Evolutionary conservation across 2,113 vertebrate species (phyloP).

Genomic region (Mixornis gularis): DNA sequence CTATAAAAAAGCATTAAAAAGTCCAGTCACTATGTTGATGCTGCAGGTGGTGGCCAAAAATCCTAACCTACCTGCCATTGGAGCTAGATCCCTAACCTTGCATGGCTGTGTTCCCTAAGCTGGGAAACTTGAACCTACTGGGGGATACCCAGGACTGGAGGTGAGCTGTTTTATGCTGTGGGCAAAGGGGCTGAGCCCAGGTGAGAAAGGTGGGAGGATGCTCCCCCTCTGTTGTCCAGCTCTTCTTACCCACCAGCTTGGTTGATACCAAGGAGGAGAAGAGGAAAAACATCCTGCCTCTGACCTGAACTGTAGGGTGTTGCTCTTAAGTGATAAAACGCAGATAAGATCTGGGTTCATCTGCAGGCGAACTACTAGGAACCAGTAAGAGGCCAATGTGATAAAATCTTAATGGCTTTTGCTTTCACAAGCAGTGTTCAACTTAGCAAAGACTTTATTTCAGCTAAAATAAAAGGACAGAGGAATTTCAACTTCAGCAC

Average conservation of each 20-base stretch:
- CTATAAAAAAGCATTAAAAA: not conserved
- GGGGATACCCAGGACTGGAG: not conserved
- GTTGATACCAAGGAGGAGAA: not conserved
- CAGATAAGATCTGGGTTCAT: not conserved
- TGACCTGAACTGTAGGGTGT: not conserved
- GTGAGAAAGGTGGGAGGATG: accelerated
- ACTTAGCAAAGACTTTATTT: not conserved
- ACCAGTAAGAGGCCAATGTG: not conserved
- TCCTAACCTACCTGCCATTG: not conserved
- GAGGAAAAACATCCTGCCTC: not conserved
- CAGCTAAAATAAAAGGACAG: not conserved
- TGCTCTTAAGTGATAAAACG: accelerated
- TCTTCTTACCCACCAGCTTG: not conserved
- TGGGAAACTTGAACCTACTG: not conserved
- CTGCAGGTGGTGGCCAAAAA: not conserved
- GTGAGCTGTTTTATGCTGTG: not conserved
- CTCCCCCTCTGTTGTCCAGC: not conserved
- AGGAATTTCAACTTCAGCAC: not conserved
- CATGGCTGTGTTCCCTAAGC: accelerated
- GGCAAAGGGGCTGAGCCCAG: not conserved
- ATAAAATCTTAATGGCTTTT: not conserved
- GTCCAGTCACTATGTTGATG: accelerated
- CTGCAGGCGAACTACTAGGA: not conserved
- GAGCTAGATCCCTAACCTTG: accelerated
- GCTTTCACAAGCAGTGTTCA: not conserved